Percentiles rank a stretch among this genome's conserved stretches.
phyloP scores from a whole-genome alignment of 2,797 vertebrate genomes.

The Oryzias dopingdopingensis region DNA sequence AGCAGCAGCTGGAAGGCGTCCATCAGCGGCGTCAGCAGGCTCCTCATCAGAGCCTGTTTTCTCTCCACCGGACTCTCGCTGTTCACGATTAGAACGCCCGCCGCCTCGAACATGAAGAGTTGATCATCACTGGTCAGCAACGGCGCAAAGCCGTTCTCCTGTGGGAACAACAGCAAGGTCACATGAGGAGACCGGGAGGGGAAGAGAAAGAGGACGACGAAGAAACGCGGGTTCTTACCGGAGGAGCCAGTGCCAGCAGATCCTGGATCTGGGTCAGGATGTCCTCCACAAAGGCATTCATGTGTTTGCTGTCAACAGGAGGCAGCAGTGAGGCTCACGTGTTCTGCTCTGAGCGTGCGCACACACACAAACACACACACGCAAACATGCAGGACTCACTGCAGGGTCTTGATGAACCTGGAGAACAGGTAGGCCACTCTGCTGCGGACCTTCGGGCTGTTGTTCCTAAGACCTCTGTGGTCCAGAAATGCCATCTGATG shows the following conservation, averaged over 20 bases:
- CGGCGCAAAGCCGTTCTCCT: constrained; percentile 93
- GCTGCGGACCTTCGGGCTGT: constrained; percentile 79
- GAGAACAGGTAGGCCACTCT: constrained; percentile 95
- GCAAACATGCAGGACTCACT: constrained; percentile 78
- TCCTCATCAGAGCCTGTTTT: constrained; percentile 93
- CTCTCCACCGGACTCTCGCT: constrained; percentile 89
- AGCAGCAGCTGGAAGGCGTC: constrained; percentile 92
- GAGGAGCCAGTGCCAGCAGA: constrained; percentile 89
- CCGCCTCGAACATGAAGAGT: constrained; percentile 97
- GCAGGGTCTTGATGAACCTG: constrained; percentile 94
- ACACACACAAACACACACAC: not conserved
- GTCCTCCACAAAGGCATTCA: constrained; percentile 95
- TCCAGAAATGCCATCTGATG: constrained; percentile 96
- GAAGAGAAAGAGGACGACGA: not conserved
- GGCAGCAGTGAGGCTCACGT: not conserved
- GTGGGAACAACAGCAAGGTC: not conserved
- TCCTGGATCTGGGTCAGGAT: constrained; percentile 95
- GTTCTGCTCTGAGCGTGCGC: too few species aligned
- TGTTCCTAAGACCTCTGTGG: constrained; percentile 85
- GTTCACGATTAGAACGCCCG: constrained; percentile 92
- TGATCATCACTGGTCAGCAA: constrained; percentile 95
- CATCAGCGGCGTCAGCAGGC: constrained; percentile 90
- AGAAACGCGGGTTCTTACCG: constrained; percentile 74
- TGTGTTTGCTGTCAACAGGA: constrained; percentile 87
- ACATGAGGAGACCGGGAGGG: not conserved